These are phyloP conservation scores for Gorsachius magnificus DNA, from an alignment of 2,797 vertebrate species.

Conservation along the genomic window DNA sequence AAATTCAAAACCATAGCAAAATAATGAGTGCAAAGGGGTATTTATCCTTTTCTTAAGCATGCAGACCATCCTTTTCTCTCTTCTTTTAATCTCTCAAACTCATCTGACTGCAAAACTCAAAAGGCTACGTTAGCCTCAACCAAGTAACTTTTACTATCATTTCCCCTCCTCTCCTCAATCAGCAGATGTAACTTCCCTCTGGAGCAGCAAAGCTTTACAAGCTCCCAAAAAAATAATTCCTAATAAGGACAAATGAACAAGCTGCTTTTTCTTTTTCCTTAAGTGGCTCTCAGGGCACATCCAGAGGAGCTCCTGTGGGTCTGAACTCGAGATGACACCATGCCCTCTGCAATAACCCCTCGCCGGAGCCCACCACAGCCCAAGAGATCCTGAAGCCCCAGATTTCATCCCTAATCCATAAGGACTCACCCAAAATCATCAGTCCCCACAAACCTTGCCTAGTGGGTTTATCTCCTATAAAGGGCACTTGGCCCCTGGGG, in stretches of 20 bases:
- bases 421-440: not conserved
- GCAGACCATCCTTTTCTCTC: not conserved
- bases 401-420: not conserved
- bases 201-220: not conserved
- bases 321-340: not conserved
- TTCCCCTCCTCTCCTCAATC: not conserved
- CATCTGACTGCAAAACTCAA: not conserved
- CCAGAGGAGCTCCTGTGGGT: not conserved
- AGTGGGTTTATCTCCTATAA: not conserved
- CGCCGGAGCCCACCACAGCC: not conserved
- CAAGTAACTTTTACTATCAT: not conserved
- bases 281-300: not conserved
- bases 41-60: not conserved
- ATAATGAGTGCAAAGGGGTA: not conserved
- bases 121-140: not conserved
- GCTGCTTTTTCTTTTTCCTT: not conserved
- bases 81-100: not conserved
- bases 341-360: not conserved
- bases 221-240: not conserved
- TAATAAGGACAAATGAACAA: conserved; percentile 6
- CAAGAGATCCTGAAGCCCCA: not conserved
- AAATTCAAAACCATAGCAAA: not conserved
- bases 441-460: not conserved
- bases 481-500: not conserved
- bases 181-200: not conserved